Conservation (phyloP, 2,888 invertebrate species). For the Anorthoa munda region DNA sequence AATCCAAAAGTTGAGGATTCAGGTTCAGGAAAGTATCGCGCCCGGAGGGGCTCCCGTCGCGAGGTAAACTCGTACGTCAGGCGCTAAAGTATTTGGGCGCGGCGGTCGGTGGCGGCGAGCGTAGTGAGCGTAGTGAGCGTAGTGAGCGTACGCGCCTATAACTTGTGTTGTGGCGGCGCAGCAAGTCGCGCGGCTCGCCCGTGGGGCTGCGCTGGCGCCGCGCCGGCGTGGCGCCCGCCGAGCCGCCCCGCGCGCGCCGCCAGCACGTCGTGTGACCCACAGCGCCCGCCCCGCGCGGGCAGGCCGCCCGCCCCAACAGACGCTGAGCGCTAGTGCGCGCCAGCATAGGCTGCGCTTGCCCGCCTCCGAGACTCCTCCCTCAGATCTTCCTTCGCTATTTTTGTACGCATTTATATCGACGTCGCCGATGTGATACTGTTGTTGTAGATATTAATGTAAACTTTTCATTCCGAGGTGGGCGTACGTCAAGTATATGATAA, state of each 20-base stretch:
- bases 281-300: constrained; percentile 10
- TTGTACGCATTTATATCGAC: constrained; percentile 54
- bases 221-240: constrained; percentile 75
- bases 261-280: constrained; percentile 38
- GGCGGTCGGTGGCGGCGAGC: constrained; percentile 36
- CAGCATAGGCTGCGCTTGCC: not conserved
- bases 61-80: not conserved
- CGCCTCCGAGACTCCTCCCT: constrained; percentile 29
- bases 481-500: constrained; percentile 76
- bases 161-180: constrained; percentile 76
- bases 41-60: constrained; percentile 7
- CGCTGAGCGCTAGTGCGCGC: too few species aligned
- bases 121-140: too few species aligned
- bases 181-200: constrained; percentile 77
- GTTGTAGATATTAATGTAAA: constrained; percentile 50
- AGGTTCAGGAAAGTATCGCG: constrained; percentile 24
- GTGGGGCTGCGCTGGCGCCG: constrained; percentile 83
- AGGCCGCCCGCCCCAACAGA: constrained; percentile 6
- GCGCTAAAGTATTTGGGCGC: not conserved
- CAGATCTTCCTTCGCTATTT: constrained; percentile 61
- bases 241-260: constrained; percentile 47
- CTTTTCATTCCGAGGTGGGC: constrained; percentile 80
- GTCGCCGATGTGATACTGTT: constrained; percentile 50
- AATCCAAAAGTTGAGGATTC: not conserved
- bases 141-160: constrained; percentile 54